phyloP scores from a whole-genome alignment of 2,888 invertebrate genomes.

The Acanthosoma haemorrhoidale region DNA sequence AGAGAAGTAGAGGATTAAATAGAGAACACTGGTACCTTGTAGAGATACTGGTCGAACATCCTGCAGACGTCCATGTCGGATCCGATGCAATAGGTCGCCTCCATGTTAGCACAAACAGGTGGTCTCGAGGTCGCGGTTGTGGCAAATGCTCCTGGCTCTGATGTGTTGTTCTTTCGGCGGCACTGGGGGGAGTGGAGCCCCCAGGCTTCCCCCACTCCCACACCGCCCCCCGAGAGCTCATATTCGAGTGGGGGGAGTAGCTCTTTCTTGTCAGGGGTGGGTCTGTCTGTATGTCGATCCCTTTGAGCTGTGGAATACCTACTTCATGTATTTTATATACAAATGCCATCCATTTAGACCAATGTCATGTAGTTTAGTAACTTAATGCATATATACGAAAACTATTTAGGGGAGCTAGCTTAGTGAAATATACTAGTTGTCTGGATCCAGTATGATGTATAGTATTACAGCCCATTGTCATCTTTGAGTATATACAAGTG shows the following conservation, averaged over 20 bases:
- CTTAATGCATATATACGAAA: no score
- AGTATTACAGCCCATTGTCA: no score
- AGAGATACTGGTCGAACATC: slow-evolving; percentile 62
- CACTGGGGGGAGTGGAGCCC: slow-evolving; percentile 24
- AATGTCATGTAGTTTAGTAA: no score
- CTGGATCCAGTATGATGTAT: no score
- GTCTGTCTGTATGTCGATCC: neutral
- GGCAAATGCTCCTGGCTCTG: neutral
- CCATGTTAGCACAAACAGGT: slow-evolving; percentile 50
- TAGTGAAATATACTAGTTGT: no score
- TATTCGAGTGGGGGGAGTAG: neutral
- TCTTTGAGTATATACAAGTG: no score
- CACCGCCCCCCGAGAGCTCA: neutral
- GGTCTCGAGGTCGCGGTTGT: neutral
- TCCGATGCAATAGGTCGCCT: slow-evolving; percentile 59
- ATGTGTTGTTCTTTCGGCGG: slow-evolving; percentile 8
- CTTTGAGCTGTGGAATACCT: neutral
- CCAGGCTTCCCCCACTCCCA: neutral
- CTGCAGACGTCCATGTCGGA: slow-evolving; percentile 56
- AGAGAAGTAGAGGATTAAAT: no score
- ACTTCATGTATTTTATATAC: no score
- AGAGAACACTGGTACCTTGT: slow-evolving; percentile 51
- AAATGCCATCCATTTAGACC: no score
- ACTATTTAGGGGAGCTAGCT: no score
- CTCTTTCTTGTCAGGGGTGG: no score